Percentiles rank a stretch among this genome's conserved stretches.
phyloP scores from a whole-genome alignment of 1,140 invertebrate species.

The Drosophila melanica region DNA sequence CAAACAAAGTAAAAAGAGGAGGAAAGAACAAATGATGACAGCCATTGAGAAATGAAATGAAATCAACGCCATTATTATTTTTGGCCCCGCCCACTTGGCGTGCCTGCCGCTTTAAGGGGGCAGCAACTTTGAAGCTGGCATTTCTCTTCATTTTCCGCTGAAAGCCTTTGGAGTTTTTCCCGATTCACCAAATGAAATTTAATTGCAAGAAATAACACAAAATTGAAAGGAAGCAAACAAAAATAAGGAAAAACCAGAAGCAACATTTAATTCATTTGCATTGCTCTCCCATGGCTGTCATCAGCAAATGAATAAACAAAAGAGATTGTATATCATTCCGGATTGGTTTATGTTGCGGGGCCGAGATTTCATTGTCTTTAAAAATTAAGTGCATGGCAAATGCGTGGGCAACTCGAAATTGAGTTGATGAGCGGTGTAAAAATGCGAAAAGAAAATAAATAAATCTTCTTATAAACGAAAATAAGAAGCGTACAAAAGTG shows the following conservation, averaged over 20 bases:
- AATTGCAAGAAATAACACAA: conserved; percentile 71
- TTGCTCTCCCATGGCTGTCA: conserved; percentile 41
- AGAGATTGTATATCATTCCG: conserved; percentile 33
- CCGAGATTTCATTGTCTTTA: conserved; percentile 37
- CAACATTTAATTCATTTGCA: conserved; percentile 63
- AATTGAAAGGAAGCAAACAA: conserved; percentile 3
- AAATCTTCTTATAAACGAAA: not conserved
- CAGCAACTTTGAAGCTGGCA: conserved; percentile 9
- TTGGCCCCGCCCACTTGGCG: conserved; percentile 19
- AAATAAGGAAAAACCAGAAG: conserved; percentile 12
- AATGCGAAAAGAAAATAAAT: conserved; percentile 1
- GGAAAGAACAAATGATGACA: conserved; percentile 36
- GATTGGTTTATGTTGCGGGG: conserved; percentile 41
- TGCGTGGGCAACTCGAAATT: conserved; percentile 16
- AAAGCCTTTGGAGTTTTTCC: conserved; percentile 31
- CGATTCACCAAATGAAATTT: conserved; percentile 69
- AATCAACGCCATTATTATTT: conserved; percentile 80
- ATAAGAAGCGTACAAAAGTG: not conserved
- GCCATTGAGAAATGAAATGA: conserved; percentile 64
- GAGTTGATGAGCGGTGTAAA: conserved; percentile 11
- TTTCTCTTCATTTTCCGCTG: conserved; percentile 35
- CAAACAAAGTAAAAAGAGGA: conserved; percentile 56
- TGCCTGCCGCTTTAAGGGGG: conserved; percentile 10
- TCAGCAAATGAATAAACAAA: conserved; percentile 51
- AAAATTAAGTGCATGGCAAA: conserved; percentile 15